Base-by-base conservation (phyloP, 1,140 invertebrate genomes). In the Drosophila micromelanica region DNA sequence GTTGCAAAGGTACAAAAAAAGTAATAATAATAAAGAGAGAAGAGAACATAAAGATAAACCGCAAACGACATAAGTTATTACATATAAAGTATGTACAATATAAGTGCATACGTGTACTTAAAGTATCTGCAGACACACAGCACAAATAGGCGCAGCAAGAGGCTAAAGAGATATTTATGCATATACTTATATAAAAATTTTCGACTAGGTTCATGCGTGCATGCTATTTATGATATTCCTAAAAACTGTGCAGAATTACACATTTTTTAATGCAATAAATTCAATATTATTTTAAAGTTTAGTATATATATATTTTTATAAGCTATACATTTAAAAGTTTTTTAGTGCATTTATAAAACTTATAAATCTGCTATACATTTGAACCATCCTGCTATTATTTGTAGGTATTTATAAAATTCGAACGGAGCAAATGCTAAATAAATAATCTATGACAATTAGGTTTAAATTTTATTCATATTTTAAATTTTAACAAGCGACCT, bases 31-130 rank as follows among this genome's bases (percentile, higher is more conserved):
- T 11, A 35, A 35, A 8, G 7, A 8, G 32, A 35, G 8, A 9
- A 35, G 32, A 37, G 64, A 56, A 62, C 61, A 59, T 55, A 70
- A 59, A 60, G 77, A 77, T 51, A 77, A 80, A 73, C 77, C 77
- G 37, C 78, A 85, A 60, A 60, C 73, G 81, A 80, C 74, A 71
- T 38, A 77, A 80, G 62, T 80, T 80, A 80, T 80, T 80, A 86
- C 42, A 71, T 60, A 71, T 62, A 64, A 59, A 61, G 20, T 63
- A 71, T 56, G 52, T 48, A 40, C 62, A 40, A 59, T 42, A 27
- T 46, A 27, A 27, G 27, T 27, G 9, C 9, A 15, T 52, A 35
- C 45, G 13, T 40, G 27, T 46, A 60, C 43, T 32, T 37, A 43
- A 52, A 59, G 43, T 43, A 57, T 46, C 45, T 67, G 48, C 68